phyloP scores from a whole-genome alignment of 2,113 vertebrate species.

The Stomatorhinus ivindoensis region DNA sequence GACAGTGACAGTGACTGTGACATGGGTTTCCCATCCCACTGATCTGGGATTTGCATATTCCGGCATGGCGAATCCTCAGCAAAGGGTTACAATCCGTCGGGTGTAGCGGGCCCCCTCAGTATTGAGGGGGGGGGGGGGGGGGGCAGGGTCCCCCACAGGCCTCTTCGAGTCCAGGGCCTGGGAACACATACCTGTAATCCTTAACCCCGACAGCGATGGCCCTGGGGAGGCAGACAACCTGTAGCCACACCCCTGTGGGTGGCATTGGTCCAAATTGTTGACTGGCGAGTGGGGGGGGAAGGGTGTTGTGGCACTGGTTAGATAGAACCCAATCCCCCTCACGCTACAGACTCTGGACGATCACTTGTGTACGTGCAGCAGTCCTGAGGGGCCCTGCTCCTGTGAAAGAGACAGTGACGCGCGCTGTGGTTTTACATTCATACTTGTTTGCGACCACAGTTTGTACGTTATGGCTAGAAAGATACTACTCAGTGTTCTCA shows the following conservation, averaged over 20 bases:
- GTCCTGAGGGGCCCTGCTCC: background rate
- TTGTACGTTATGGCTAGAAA: background rate
- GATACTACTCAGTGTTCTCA: background rate
- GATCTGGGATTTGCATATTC: background rate
- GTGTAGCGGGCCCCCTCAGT: background rate
- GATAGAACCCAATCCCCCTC: background rate
- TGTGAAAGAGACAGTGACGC: background rate
- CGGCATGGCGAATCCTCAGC: background rate
- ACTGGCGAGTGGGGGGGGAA: background rate
- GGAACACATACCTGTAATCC: background rate
- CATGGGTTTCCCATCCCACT: background rate
- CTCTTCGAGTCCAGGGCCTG: background rate
- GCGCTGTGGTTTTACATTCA: background rate
- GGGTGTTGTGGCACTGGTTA: background rate
- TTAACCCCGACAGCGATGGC: background rate
- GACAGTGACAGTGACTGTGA: background rate
- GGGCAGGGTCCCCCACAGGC: background rate
- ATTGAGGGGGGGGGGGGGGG: background rate
- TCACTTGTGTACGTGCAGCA: background rate
- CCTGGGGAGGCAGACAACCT: background rate
- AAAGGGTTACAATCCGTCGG: background rate
- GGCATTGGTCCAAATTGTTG: background rate
- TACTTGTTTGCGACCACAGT: background rate
- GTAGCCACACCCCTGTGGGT: background rate
- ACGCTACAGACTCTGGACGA: background rate